Base-by-base conservation (phyloP, 2,888 invertebrate genomes). In the Leptopilina myrica region DNA sequence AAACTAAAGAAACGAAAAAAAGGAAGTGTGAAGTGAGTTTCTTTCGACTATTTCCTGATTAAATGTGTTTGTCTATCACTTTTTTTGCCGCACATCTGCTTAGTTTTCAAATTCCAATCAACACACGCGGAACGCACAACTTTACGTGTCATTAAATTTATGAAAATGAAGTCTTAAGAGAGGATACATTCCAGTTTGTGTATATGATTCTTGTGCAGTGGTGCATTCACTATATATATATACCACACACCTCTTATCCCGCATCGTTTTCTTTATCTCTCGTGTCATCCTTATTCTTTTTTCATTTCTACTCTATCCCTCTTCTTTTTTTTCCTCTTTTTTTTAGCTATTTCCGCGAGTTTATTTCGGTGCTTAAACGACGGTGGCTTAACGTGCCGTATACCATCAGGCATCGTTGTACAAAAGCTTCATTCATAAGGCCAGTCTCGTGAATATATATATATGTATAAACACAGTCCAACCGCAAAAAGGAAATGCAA, bases 401-500 rank as follows among this genome's bases (percentile, higher is more conserved):
- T 9, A 62, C 20, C 73, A 33, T 56, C 56, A 56, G 53, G 14
- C 33, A 8, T 77, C 76, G 8, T n/a, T 79, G 81, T 84, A 88
- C 87, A 88, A 87, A 62, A 87, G 87, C 86, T 83, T 85, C 88
- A 88, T 88, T 88, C 88, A 88, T 87, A 84, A 83, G 81, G 73
- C 73, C 79, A 78, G 53, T 73, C 33, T 33, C 69, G 78, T 79
- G 81, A 82, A 84, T 82, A 81, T 79, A 82, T 67, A 76, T 75
- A 75, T 76, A 62, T 40, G 62, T 77, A 77, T 65, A 59, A 73
- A 78, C 64, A 73, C 67, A 59, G 40, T 65, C 73, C 76, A 69
- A 59, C 64, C 75, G 65, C 69, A 65, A 78, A 33, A 65, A 80
- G 76, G 69, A 73, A 76, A 77, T 59, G 53, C 76, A 73, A 79